Percentiles rank a stretch among this genome's conserved stretches.
phyloP scores from a whole-genome alignment of 2,113 vertebrate genomes.

The Nerophis lumbriciformis region DNA sequence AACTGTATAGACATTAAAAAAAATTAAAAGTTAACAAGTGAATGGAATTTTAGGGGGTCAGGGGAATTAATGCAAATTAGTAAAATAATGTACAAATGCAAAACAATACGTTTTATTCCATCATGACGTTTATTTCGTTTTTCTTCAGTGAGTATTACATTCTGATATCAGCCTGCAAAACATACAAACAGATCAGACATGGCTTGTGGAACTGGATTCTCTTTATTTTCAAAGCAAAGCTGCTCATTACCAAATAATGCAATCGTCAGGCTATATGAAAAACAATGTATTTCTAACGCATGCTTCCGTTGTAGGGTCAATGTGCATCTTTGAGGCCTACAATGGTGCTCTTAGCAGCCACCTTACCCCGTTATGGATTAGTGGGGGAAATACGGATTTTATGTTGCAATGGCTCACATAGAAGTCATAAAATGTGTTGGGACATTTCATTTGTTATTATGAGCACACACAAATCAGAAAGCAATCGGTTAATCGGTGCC shows the following conservation, averaged over 20 bases:
- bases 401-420: too few species aligned
- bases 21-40: too few species aligned
- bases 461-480: too few species aligned
- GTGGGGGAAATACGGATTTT: background rate
- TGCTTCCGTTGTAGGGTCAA: background rate
- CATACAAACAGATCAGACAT: too few species aligned
- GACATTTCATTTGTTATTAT: too few species aligned
- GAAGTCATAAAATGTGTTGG: too few species aligned
- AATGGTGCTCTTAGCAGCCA: background rate
- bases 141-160: background rate
- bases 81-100: background rate
- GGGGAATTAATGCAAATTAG: background rate
- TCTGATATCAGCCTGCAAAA: too few species aligned
- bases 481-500: too few species aligned
- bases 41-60: too few species aligned
- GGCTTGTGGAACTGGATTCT: too few species aligned
- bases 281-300: background rate
- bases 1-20: too few species aligned
- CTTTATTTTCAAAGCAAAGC: background rate
- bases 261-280: background rate
- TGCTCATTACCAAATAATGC: background rate
- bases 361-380: too few species aligned
- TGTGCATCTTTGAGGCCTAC: background rate
- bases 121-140: background rate
- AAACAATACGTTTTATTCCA: background rate